These are phyloP conservation scores for Falcaria lacertinaria DNA, from an alignment of 2,888 invertebrate genomes.

Conservation along the genomic window DNA sequence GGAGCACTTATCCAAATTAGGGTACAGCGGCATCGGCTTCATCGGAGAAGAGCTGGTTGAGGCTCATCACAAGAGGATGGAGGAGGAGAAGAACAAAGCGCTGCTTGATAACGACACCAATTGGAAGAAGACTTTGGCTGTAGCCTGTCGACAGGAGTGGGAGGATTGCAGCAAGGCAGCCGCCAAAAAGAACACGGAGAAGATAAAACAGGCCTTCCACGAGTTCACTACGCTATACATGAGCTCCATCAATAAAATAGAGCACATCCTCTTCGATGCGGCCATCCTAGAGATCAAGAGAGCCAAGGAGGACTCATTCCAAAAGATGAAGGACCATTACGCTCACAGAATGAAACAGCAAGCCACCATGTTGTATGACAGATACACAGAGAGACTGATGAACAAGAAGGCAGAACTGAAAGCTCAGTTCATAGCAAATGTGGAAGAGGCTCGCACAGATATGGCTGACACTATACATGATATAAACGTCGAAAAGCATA, in stretches of 20 bases:
- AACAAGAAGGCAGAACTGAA: slow-evolving; percentile 44
- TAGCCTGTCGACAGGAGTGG: slow-evolving; percentile 29
- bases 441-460: slow-evolving; percentile 31
- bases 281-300: slow-evolving; percentile 44
- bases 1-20: slow-evolving; percentile 41
- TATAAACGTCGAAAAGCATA: slow-evolving; percentile 57
- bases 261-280: slow-evolving; percentile 46
- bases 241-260: slow-evolving; percentile 47
- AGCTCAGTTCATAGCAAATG: slow-evolving; percentile 35
- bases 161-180: slow-evolving; percentile 30
- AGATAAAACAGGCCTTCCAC: slow-evolving; percentile 40
- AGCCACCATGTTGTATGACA: slow-evolving; percentile 47
- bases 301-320: slow-evolving; percentile 31
- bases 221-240: slow-evolving; percentile 48
- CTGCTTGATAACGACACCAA: slow-evolving; percentile 40
- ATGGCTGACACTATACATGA: slow-evolving; percentile 46
- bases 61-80: slow-evolving; percentile 34
- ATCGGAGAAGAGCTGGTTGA: slow-evolving; percentile 38
- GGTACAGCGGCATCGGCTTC: slow-evolving; percentile 43
- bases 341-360: slow-evolving; percentile 42
- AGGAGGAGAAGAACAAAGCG: slow-evolving; percentile 32
- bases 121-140: slow-evolving; percentile 44
- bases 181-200: slow-evolving; percentile 37
- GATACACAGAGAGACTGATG: slow-evolving; percentile 39
- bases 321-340: slow-evolving; percentile 45